Evolutionary conservation across 2,113 vertebrate genomes (phyloP).

Genomic region (Athene noctua): DNA sequence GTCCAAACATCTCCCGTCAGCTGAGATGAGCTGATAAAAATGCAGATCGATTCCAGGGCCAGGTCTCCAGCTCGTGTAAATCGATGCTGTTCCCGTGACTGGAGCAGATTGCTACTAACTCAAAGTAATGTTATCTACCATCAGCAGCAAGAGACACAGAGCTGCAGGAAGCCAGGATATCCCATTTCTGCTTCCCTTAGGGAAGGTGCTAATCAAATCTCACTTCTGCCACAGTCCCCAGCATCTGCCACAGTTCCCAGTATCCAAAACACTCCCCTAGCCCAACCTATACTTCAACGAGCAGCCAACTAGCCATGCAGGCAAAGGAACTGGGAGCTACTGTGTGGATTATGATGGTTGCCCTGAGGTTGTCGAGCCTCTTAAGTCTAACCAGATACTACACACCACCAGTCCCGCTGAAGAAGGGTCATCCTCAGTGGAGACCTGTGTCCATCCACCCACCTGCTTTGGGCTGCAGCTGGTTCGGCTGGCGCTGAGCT

Average conservation of each 20-base stretch:
- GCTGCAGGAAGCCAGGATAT: neutral
- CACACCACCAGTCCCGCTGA: neutral
- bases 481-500: fast-evolving
- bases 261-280: neutral
- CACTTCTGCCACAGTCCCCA: neutral
- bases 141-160: neutral
- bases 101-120: neutral
- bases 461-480: neutral
- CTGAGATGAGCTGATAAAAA: conserved; percentile 33
- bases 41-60: conserved; percentile 18
- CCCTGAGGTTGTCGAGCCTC: neutral
- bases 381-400: fast-evolving
- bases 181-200: neutral
- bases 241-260: neutral
- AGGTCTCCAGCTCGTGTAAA: neutral
- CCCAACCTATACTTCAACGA: fast-evolving
- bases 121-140: neutral
- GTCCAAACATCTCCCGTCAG: neutral
- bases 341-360: neutral
- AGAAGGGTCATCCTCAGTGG: neutral
- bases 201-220: neutral
- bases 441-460: fast-evolving
- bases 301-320: neutral
- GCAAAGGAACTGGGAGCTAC: neutral
- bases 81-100: neutral